phyloP scores from a whole-genome alignment of 2,888 invertebrate genomes.

The Drosophila neutralis region DNA sequence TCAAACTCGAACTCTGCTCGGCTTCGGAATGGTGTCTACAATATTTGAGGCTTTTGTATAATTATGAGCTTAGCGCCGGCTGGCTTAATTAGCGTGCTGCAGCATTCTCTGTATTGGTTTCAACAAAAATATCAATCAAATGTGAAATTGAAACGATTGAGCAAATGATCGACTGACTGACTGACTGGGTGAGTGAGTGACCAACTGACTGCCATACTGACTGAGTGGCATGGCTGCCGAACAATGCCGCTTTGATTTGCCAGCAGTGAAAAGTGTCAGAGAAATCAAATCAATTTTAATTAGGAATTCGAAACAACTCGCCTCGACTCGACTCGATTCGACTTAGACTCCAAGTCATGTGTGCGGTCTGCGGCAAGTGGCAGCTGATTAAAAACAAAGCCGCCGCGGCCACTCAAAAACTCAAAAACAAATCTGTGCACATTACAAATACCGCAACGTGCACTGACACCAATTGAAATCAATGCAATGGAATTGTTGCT shows the following conservation, averaged over 20 bases:
- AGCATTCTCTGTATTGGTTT: slow-evolving; percentile 74
- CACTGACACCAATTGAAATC: slow-evolving; percentile 68
- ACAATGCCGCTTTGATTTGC: slow-evolving; percentile 77
- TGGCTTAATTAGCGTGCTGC: slow-evolving; percentile 68
- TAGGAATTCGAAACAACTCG: slow-evolving; percentile 63
- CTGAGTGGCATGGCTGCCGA: slow-evolving; percentile 69
- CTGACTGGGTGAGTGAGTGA: slow-evolving; percentile 16
- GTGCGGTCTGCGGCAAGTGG: slow-evolving; percentile 76
- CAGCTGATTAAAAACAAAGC: slow-evolving; percentile 77
- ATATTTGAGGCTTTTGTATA: slow-evolving; percentile 63
- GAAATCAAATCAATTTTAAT: slow-evolving; percentile 81
- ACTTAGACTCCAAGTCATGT: slow-evolving; percentile 46
- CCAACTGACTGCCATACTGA: slow-evolving; percentile 29
- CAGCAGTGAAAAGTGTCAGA: slow-evolving; percentile 72
- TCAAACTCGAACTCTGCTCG: neutral
- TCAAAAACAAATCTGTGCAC: slow-evolving; percentile 53
- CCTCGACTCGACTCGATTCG: slow-evolving; percentile 10
- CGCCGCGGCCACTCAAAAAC: slow-evolving; percentile 51
- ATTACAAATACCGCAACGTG: slow-evolving; percentile 61
- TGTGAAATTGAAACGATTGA: slow-evolving; percentile 80
- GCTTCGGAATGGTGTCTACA: slow-evolving; percentile 29
- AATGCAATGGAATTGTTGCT: slow-evolving; percentile 69
- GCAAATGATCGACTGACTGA: slow-evolving; percentile 49
- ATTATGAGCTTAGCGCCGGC: slow-evolving; percentile 83
- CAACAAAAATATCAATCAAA: slow-evolving; percentile 82